Conservation (phyloP, 2,797 vertebrate genomes). For the Vespertilio murinus region DNA sequence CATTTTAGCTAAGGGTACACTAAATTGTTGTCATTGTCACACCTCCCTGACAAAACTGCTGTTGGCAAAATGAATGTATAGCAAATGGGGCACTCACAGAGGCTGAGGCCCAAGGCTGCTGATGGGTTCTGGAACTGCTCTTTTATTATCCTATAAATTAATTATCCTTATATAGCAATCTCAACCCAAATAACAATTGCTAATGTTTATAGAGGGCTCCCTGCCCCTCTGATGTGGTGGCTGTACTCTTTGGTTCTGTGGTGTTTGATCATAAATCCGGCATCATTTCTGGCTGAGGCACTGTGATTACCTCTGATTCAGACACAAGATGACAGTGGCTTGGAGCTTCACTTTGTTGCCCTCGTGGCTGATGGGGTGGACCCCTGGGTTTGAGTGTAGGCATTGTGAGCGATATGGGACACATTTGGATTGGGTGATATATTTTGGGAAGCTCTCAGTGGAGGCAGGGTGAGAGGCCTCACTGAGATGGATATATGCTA, state of each 20-base stretch:
- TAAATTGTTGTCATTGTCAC: neutral
- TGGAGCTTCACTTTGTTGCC: neutral
- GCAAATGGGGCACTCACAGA: rapidly evolving
- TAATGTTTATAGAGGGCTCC: neutral
- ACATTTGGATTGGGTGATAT: neutral
- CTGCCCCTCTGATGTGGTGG: neutral
- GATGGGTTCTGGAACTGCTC: neutral
- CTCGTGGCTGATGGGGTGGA: neutral
- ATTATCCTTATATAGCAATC: neutral
- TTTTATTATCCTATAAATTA: neutral
- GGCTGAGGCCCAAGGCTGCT: neutral
- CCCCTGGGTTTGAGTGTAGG: neutral
- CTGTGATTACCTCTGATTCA: neutral
- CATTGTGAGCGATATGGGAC: neutral
- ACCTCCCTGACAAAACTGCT: neutral
- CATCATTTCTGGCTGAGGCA: neutral
- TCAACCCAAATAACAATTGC: neutral
- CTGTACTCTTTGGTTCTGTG: neutral
- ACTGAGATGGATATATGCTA: neutral
- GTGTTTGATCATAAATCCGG: neutral
- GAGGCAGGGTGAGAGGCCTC: neutral
- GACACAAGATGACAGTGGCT: neutral
- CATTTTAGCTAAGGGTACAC: neutral
- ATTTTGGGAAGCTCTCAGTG: neutral
- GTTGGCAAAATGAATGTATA: neutral